These are phyloP conservation scores for Phortica okadai DNA, from an alignment of 2,888 invertebrate genomes.

Conservation along the genomic window DNA sequence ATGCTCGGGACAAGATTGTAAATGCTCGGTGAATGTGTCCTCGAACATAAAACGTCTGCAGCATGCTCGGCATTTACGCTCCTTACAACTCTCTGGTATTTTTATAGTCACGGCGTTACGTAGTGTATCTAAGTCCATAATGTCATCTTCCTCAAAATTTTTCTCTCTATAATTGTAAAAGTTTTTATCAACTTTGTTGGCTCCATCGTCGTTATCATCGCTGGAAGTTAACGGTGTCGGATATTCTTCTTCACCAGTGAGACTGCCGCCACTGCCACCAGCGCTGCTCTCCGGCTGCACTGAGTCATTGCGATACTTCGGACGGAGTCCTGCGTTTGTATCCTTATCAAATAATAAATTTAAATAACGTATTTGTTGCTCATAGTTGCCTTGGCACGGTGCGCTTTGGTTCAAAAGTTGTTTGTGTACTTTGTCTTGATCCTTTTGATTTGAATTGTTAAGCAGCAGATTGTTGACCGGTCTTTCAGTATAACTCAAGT, in stretches of 20 bases:
- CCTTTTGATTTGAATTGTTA: slow-evolving; percentile 55
- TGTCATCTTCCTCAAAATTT: slow-evolving; percentile 75
- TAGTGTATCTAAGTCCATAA: slow-evolving; percentile 72
- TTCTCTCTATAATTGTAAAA: slow-evolving; percentile 74
- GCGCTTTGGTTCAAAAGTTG: slow-evolving; percentile 55
- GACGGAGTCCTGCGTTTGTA: slow-evolving; percentile 47
- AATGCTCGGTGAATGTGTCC: slow-evolving; percentile 72
- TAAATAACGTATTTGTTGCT: slow-evolving; percentile 62
- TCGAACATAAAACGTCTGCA: slow-evolving; percentile 75
- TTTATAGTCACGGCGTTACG: slow-evolving; percentile 73
- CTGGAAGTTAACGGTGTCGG: slow-evolving; percentile 66
- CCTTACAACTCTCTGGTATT: slow-evolving; percentile 74
- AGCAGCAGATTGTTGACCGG: slow-evolving; percentile 67
- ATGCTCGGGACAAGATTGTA: slow-evolving; percentile 73
- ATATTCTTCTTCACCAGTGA: slow-evolving; percentile 64
- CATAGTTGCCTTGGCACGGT: slow-evolving; percentile 44
- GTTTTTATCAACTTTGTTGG: slow-evolving; percentile 56
- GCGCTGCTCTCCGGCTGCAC: slow-evolving; percentile 53
- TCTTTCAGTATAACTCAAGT: slow-evolving; percentile 65
- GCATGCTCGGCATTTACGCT: slow-evolving; percentile 75
- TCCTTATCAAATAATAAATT: slow-evolving; percentile 68
- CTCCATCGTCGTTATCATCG: slow-evolving; percentile 68
- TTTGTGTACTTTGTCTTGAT: slow-evolving; percentile 66
- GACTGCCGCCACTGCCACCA: slow-evolving; percentile 47
- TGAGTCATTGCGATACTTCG: slow-evolving; percentile 36